Base-by-base conservation (phyloP, 2,797 vertebrate genomes). In the Varecia variegata region DNA sequence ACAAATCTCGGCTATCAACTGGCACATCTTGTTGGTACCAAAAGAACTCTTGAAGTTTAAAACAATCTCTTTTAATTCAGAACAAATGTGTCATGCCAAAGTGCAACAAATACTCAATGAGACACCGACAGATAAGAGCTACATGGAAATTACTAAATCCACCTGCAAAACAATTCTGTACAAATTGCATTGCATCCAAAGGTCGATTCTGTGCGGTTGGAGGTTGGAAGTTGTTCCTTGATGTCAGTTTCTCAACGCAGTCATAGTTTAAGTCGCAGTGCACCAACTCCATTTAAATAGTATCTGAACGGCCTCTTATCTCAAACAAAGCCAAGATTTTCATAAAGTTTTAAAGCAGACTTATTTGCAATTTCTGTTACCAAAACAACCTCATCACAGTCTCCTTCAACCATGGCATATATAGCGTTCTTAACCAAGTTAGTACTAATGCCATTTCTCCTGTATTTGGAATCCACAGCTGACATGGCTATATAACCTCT, bases 301-400 rank as follows among this genome's bases (percentile, higher is more conserved):
- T 99, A 99, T 99, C 99, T 99, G 99, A 99, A 99, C 98, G 99
- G 99, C 99, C 99, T 99, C 99, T 99, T 99, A 99, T 99, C 99
- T 98, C 99, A 99, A 98, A 99, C 99, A 99, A 99, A 99, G 98
- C 99, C 99, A 98, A 99, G 99, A 98, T 99, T 99, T 98, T 99
- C 99, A 97, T 99, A 99, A 99, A 99, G 99, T 99, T 99, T 99
- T 99, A 99, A 99, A 98, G 99, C 99, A 93, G 99, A 99, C 99
- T 99, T 99, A 98, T 99, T 99, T 98, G 99, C 99, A 99, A 99
- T 99, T 99, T 99, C 99, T 32, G 99, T 99, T 99, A 99, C 99
- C 99, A 99, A 98, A 96, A 99, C 99, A 95, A 99, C 99, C 54
- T 56, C 52, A 8, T 21, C 18, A 54, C 52, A 8, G 52, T 21